Base-by-base conservation (phyloP, 2,113 vertebrate genomes). In the Perca fluviatilis region DNA sequence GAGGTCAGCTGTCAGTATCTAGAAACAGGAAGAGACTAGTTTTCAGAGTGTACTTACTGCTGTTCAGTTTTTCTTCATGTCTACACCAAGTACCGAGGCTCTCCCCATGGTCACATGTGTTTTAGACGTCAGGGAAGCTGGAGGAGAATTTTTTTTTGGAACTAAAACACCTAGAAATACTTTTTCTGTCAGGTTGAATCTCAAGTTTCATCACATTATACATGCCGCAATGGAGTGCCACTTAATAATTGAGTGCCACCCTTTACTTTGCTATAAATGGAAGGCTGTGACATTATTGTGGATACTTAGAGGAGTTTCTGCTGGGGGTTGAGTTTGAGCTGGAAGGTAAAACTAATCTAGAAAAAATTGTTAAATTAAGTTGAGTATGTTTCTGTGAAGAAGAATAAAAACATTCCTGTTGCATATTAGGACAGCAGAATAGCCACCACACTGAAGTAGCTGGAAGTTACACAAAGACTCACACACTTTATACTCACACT, bases 401-500 rank as follows among this genome's bases (percentile, higher is more conserved):
- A 71, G 6, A 68, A 43, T 5, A 63, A 56, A 43, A 61, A 66
- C 0, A 6, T 4, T 50, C n/a, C 30, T 56, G 4, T 7, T 43
- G 16, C 49, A 49, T 30, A 13, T 11, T 40, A 51, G 9, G 5
- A 64, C 27, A 25, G 49, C 5, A 67, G 11, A 51, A 12, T 14
- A n/a, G 16, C 27, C 30, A 76, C 33, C 65, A 33, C 76, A 73
- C 49, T 2, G n/a, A 80, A 43, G 19, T 13, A 46, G 51, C 65
- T 83, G 63, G 46, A 71, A 76, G 72, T 70, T 53, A 61, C 23
- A 80, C 78, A 77, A 76, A 80, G 72, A 67, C n/a, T 11, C 36
- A 51, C 54, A 87, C 60, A 65, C 63, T 49, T 79, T 46, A 16
- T 80, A 97, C 97, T 97, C 89, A 98, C 97, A 94, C 87, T 96